These are phyloP conservation scores for Euleptes europaea DNA, from an alignment of 2,113 vertebrate species.

Conservation along the genomic window DNA sequence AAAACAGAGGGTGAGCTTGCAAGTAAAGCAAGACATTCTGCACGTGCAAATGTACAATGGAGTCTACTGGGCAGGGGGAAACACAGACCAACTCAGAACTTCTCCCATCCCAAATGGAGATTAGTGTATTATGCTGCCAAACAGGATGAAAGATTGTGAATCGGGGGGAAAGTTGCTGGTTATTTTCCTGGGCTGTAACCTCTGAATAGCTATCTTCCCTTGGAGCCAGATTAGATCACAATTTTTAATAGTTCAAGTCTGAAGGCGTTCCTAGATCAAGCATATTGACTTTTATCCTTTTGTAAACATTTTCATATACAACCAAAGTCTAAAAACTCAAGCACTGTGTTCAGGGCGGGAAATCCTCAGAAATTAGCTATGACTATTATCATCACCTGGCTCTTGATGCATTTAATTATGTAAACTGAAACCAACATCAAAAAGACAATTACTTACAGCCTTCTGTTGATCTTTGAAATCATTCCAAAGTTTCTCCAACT, in stretches of 20 bases:
- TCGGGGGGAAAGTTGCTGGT: too few species aligned
- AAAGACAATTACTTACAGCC: slow-evolving; percentile 78
- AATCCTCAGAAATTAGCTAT: background rate
- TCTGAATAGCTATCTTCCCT: too few species aligned
- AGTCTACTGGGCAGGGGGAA: too few species aligned
- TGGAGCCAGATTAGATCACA: too few species aligned
- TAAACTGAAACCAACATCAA: background rate
- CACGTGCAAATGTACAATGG: too few species aligned
- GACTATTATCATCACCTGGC: background rate
- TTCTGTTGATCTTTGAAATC: slow-evolving; percentile 98
- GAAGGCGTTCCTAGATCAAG: background rate
- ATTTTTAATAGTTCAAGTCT: too few species aligned
- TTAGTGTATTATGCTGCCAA: too few species aligned
- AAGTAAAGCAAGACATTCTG: background rate
- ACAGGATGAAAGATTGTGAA: too few species aligned
- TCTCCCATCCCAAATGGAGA: too few species aligned
- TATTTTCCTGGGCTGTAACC: too few species aligned
- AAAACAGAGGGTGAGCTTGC: background rate
- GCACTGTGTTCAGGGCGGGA: background rate
- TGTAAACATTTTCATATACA: background rate
- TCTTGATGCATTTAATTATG: accelerated
- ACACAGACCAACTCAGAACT: too few species aligned
- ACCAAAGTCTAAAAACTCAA: background rate
- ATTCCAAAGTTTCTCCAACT: slow-evolving; percentile 93
- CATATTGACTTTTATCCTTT: background rate